Evolutionary conservation across 2,797 vertebrate species (phyloP).

Genomic region (Lindbergichthys nudifrons): DNA sequence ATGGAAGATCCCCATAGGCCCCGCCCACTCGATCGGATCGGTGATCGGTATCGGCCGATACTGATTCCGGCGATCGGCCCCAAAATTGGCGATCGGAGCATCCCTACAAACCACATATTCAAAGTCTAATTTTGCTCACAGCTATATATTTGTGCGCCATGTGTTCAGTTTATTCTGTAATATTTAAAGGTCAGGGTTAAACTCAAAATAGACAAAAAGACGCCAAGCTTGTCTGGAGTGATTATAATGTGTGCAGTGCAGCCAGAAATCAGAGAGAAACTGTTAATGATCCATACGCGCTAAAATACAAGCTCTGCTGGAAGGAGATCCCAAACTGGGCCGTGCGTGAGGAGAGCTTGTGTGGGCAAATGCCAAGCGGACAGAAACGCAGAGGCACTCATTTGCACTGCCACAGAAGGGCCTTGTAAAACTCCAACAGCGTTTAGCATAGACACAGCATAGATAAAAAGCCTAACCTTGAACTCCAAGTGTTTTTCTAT

Average conservation of each 20-base stretch:
- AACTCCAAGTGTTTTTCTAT: background rate
- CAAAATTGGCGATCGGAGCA: too few species aligned
- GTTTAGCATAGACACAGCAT: constrained; percentile 11
- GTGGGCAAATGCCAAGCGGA: constrained; percentile 46
- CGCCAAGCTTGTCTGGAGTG: background rate
- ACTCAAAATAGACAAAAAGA: background rate
- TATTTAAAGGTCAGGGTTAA: background rate
- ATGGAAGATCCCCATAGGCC: too few species aligned
- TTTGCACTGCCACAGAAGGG: constrained; percentile 24
- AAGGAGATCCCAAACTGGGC: constrained; percentile 40
- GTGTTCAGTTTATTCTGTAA: background rate
- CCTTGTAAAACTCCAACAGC: constrained; percentile 31
- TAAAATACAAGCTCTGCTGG: constrained; percentile 30
- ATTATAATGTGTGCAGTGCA: background rate
- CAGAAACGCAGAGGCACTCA: constrained; percentile 28
- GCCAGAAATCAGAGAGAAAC: constrained; percentile 1
- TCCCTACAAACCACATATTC: background rate
- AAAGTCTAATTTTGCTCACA: background rate
- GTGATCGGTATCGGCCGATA: too few species aligned
- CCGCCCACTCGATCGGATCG: too few species aligned
- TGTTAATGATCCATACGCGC: constrained; percentile 2
- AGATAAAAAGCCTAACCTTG: constrained; percentile 31
- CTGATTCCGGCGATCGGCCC: too few species aligned
- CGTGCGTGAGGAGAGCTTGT: constrained; percentile 46
- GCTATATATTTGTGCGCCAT: background rate